A percentile compares a stretch with the other conserved stretches of the same genome.
These are phyloP conservation scores for Leptoclinus maculatus DNA, from an alignment of 2,797 vertebrate species.

Conservation along the genomic window DNA sequence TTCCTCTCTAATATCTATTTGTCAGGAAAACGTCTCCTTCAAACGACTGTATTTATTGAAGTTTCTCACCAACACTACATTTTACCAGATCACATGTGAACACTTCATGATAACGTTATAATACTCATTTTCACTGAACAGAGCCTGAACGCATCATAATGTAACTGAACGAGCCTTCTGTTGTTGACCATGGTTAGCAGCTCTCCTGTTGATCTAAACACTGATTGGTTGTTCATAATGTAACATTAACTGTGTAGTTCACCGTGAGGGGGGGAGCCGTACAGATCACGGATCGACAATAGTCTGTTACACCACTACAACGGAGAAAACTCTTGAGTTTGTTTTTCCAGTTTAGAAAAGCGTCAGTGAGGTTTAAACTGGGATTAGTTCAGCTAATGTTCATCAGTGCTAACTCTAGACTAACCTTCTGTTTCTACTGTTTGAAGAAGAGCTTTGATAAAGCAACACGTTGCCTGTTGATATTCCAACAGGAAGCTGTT, in stretches of 20 bases:
- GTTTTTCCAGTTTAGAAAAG: no score
- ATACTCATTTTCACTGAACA: no score
- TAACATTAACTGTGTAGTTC: neutral
- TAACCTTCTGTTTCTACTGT: neutral
- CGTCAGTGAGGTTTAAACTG: no score
- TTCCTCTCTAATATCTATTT: neutral
- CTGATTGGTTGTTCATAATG: neutral
- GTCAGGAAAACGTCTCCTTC: no score
- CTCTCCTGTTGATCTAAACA: neutral
- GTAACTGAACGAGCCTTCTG: neutral
- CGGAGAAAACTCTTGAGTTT: no score
- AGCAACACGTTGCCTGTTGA: no score
- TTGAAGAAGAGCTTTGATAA: neutral
- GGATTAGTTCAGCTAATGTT: neutral
- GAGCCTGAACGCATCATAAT: no score
- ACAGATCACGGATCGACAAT: no score
- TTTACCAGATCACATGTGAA: neutral
- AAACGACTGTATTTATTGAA: no score
- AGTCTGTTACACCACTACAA: no score
- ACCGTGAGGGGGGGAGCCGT: no score
- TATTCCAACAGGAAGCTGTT: no score
- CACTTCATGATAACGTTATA: neutral
- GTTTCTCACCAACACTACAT: neutral
- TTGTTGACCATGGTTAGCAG: neutral
- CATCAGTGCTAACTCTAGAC: neutral